phyloP scores from a whole-genome alignment of 2,797 vertebrate species.

The Bradypus variegatus region DNA sequence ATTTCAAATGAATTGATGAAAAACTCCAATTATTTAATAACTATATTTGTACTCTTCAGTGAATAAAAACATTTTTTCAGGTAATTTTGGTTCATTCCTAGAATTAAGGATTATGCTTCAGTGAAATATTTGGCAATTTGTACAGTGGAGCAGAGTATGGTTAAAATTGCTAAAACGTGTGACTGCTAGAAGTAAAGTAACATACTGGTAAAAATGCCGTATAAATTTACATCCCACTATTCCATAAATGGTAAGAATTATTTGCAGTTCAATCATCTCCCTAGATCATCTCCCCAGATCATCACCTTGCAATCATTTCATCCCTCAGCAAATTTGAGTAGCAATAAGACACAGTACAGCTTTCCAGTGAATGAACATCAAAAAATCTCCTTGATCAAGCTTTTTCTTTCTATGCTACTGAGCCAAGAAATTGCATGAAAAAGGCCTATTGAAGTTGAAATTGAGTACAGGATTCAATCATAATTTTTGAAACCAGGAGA shows the following conservation, averaged over 20 bases:
- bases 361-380: constrained; percentile 30
- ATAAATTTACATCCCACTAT: neutral
- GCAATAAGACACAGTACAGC: neutral
- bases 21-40: neutral
- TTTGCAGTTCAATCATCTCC: constrained; percentile 33
- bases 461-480: constrained; percentile 29
- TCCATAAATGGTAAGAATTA: neutral
- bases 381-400: constrained; percentile 30
- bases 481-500: constrained; percentile 26
- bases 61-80: neutral
- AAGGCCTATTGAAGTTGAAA: neutral
- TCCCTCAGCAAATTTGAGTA: constrained; percentile 18
- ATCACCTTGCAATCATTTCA: constrained; percentile 36
- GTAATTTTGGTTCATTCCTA: neutral
- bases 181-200: neutral
- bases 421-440: constrained; percentile 21
- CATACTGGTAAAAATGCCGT: neutral
- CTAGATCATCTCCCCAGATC: constrained; percentile 23
- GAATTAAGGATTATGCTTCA: constrained; percentile 5
- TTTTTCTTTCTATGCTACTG: constrained; percentile 19
- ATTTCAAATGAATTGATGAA: neutral
- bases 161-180: neutral
- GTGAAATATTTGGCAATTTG: constrained; percentile 2
- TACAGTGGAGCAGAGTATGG: neutral
- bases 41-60: neutral